A percentile compares a stretch with the other conserved stretches of the same genome.
These are phyloP conservation scores for Leucoraja ocellata DNA, from an alignment of 2,797 vertebrate species.

Conservation along the genomic window DNA sequence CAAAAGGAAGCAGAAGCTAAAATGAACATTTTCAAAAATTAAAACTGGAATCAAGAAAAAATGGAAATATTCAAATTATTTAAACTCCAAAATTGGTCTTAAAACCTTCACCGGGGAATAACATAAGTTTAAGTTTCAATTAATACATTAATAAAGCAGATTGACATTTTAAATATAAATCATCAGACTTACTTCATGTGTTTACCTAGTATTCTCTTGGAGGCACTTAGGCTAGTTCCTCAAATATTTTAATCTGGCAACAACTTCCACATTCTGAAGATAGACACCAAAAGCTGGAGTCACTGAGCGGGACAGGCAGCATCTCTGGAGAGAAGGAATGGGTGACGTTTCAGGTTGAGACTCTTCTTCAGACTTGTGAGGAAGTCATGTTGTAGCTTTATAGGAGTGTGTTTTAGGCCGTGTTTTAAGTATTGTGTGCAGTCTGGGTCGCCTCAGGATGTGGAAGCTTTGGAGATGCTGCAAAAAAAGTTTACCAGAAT, in stretches of 20 bases:
- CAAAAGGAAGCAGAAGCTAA: background rate
- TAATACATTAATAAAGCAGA: background rate
- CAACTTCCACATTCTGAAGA: background rate
- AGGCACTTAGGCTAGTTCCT: background rate
- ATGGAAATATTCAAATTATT: background rate
- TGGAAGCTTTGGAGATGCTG: too few species aligned
- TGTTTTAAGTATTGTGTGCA: too few species aligned
- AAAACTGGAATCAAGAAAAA: constrained; percentile 6
- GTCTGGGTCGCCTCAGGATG: too few species aligned
- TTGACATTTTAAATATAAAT: background rate
- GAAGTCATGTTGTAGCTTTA: too few species aligned
- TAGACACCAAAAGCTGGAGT: too few species aligned
- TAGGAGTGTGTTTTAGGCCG: too few species aligned
- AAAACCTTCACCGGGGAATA: background rate
- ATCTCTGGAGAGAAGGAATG: too few species aligned
- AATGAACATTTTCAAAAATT: background rate
- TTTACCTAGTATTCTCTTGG: background rate
- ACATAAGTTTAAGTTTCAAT: background rate
- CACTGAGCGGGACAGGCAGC: too few species aligned
- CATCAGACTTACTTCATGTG: background rate
- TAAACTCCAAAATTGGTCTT: background rate
- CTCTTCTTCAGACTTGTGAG: too few species aligned
- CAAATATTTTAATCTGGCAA: background rate
- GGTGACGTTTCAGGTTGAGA: too few species aligned
- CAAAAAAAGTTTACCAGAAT: too few species aligned